phyloP scores from a whole-genome alignment of 1,140 invertebrate species.

The Scaptodrosophila lebanonensis region DNA sequence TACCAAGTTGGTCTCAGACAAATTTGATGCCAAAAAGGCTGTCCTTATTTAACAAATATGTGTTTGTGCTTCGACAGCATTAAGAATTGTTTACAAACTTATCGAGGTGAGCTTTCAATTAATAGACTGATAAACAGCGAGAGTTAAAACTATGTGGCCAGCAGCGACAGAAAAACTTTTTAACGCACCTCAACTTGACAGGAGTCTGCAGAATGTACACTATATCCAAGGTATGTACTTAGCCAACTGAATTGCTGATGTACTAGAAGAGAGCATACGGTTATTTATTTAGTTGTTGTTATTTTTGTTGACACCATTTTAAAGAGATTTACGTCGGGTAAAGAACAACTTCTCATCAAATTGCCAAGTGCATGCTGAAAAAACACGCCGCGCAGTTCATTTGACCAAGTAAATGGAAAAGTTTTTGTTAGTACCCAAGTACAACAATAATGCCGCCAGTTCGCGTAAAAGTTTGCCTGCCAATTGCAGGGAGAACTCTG shows the following conservation, averaged over 20 bases:
- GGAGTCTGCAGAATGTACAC: conserved; percentile 1
- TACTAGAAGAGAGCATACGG: too few species aligned
- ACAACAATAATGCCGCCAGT: background rate
- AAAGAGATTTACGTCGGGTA: conserved; percentile 28
- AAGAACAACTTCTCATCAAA: conserved; percentile 27
- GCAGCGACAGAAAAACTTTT: conserved; percentile 15
- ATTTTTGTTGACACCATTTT: conserved; percentile 26
- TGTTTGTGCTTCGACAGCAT: too few species aligned
- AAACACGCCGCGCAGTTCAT: conserved; percentile 48
- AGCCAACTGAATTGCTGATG: too few species aligned
- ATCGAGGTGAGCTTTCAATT: conserved; percentile 60
- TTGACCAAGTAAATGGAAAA: conserved; percentile 72
- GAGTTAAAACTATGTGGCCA: conserved; percentile 17
- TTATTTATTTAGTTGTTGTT: conserved; percentile 13
- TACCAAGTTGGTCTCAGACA: too few species aligned
- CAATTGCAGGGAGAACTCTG: too few species aligned
- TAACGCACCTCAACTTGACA: background rate
- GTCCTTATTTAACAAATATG: too few species aligned
- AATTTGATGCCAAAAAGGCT: too few species aligned
- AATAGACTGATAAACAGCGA: conserved; percentile 31
- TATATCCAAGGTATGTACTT: background rate
- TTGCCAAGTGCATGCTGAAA: conserved; percentile 1
- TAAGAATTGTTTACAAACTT: too few species aligned
- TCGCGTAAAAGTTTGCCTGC: too few species aligned
- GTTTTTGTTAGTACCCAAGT: conserved; percentile 57